Base-by-base conservation (phyloP, 2,888 invertebrate genomes). In the Nycteola revayana region DNA sequence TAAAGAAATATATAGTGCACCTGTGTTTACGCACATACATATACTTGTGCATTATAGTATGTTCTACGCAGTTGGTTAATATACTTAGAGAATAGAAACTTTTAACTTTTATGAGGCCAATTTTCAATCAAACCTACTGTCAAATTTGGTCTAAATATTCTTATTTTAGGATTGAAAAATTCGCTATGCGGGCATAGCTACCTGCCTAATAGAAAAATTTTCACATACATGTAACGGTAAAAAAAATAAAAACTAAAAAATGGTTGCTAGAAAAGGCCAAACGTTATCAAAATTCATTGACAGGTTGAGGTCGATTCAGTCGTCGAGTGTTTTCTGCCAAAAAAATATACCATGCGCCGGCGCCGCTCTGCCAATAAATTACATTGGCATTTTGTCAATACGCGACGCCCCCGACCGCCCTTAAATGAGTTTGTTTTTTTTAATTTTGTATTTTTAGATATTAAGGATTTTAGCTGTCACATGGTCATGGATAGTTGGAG, bases 361-460 rank as follows among this genome's bases (percentile, higher is more conserved):
- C 84, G 84, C 85, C 84, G 58, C 28, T 9, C 53, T 50, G 62
- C 75, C 73, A 72, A 82, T 85, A 85, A 83, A 83, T 86, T 60
- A 83, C 61, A 72, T 76, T 69, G 70, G 68, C 81, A 62, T 68
- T 68, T 67, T 77, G 82, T 82, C 82, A 83, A 75, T 76, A 78
- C 39, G 66, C 78, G 75, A 61, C 78, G 75, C 77, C 81, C 74
- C 36, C 40, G 42, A 49, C 65, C 76, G 72, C 77, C 76, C 64
- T 42, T 33, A 35, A 36, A 40, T 41, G 26, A 23, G n/a, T n/a
- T n/a, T n/a, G n/a, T n/a, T n/a, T n/a, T n/a, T n/a, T n/a, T n/a
- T n/a, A n/a, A n/a, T n/a, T n/a, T 30, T 7, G 9, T 7, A 49
- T 41, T 47, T 50, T 42, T 23, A 1, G 1, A 41, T 27, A 42